Conservation (phyloP, 1,140 invertebrate species). For the Calliopsis andreniformis region DNA sequence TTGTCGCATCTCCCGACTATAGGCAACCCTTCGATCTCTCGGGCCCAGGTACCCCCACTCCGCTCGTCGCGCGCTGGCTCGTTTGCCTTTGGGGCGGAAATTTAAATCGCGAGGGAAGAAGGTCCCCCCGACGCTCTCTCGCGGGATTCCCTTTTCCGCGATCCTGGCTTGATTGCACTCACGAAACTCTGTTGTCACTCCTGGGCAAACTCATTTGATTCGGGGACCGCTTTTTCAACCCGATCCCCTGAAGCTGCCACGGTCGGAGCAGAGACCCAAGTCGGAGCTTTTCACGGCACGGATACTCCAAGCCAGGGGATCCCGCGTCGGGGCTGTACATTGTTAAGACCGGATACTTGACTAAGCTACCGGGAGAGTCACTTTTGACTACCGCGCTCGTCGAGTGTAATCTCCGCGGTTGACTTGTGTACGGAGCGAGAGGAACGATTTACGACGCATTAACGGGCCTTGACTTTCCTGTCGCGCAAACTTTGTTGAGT, state of each 20-base stretch:
- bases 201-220: conserved; percentile 64
- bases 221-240: conserved; percentile 50
- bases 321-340: conserved; percentile 27
- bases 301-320: conserved; percentile 11
- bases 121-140: conserved; percentile 36
- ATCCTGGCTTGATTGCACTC: conserved; percentile 58
- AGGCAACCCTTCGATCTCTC: conserved; percentile 5
- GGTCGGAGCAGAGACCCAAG: too few species aligned
- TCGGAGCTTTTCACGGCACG: conserved; percentile 28
- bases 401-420: conserved; percentile 55
- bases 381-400: conserved; percentile 56
- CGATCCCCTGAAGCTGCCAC: too few species aligned
- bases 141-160: conserved; percentile 44
- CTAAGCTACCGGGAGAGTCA: conserved; percentile 51
- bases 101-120: conserved; percentile 58
- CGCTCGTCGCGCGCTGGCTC: conserved; percentile 24
- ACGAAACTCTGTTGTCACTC: conserved; percentile 58
- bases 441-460: conserved; percentile 54
- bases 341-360: conserved; percentile 56
- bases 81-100: conserved; percentile 65
- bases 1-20: conserved; percentile 10
- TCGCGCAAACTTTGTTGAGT: conserved; percentile 53
- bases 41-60: too few species aligned
- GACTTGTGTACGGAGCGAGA: conserved; percentile 35
- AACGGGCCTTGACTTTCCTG: conserved; percentile 38